Evolutionary conservation across 1,140 invertebrate genomes (phyloP).

Genomic region (Schlechtendalia chinensis): DNA sequence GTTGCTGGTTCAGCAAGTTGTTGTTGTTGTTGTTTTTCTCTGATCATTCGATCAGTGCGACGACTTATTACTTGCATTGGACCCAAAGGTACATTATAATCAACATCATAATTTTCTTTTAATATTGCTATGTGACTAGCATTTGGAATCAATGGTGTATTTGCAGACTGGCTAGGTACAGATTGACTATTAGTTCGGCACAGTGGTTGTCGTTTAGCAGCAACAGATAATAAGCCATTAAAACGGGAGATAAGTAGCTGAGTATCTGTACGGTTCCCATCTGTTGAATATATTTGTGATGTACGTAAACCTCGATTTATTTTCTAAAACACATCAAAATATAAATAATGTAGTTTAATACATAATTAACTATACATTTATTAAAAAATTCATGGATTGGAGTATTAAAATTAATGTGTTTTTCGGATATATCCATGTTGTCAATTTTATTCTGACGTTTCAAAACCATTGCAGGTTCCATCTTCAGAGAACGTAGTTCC

Average conservation of each 20-base stretch:
- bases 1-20: slow-evolving; percentile 54
- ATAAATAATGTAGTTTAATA: background rate
- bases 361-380: too few relatives aligned
- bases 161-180: slow-evolving; percentile 19
- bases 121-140: slow-evolving; percentile 43
- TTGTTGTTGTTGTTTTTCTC: slow-evolving; percentile 67
- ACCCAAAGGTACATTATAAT: slow-evolving; percentile 79
- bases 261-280: slow-evolving; percentile 36
- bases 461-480: too few relatives aligned
- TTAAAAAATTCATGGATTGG: too few relatives aligned
- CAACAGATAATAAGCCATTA: slow-evolving; percentile 40
- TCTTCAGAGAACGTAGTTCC: too few relatives aligned
- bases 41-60: slow-evolving; percentile 77
- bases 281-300: slow-evolving; percentile 43
- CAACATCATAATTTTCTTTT: slow-evolving; percentile 66
- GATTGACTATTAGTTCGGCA: slow-evolving; percentile 44
- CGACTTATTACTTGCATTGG: slow-evolving; percentile 81
- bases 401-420: too few relatives aligned
- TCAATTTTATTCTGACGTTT: too few relatives aligned
- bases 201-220: slow-evolving; percentile 40
- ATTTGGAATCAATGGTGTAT: slow-evolving; percentile 43
- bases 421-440: too few relatives aligned
- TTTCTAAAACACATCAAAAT: slow-evolving; percentile 46
- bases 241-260: slow-evolving; percentile 31
- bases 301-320: slow-evolving; percentile 45